Percentiles rank a stretch among this genome's conserved stretches.
These are phyloP conservation scores for Amblyopsis hoosieri DNA, from an alignment of 2,797 vertebrate genomes.

Conservation along the genomic window DNA sequence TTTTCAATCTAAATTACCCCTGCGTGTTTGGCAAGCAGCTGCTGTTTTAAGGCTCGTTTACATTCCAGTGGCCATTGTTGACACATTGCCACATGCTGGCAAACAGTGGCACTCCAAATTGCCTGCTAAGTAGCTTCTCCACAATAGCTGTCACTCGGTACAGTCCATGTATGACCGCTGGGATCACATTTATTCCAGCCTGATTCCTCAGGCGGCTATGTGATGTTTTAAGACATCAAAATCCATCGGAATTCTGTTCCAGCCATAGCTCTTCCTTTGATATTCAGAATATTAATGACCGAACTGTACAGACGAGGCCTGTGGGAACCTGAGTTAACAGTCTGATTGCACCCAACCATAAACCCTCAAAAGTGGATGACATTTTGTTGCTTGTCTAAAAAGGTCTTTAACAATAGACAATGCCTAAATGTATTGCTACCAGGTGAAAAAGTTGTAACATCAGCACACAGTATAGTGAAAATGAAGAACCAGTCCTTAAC, in stretches of 20 bases:
- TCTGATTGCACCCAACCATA: slow-evolving; percentile 27
- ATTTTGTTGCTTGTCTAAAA: too few species aligned
- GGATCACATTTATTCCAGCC: slow-evolving; percentile 34
- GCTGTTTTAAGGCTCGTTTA: slow-evolving; percentile 52
- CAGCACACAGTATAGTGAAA: too few species aligned
- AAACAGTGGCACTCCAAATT: slow-evolving; percentile 45
- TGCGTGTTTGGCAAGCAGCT: slow-evolving; percentile 37
- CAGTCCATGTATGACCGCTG: slow-evolving; percentile 23
- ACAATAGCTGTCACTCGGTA: slow-evolving; percentile 46
- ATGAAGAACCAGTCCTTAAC: too few species aligned
- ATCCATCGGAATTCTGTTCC: slow-evolving; percentile 36
- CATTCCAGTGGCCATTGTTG: slow-evolving; percentile 50
- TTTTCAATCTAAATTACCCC: slow-evolving; percentile 33
- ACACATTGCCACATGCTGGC: slow-evolving; percentile 56
- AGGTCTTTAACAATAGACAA: too few species aligned
- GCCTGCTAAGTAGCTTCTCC: slow-evolving; percentile 61
- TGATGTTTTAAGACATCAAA: slow-evolving; percentile 40
- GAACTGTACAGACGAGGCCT: slow-evolving; percentile 29
- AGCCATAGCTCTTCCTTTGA: slow-evolving; percentile 19
- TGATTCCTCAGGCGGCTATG: slow-evolving; percentile 36
- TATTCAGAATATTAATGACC: slow-evolving; percentile 24
- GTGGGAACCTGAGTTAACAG: slow-evolving; percentile 32
- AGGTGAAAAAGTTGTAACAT: too few species aligned
- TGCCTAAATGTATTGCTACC: too few species aligned
- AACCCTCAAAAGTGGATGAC: slow-evolving; percentile 3